A percentile compares a stretch with the other conserved stretches of the same genome.
Conservation (phyloP, 1,140 invertebrate species). For the Hormaphis cornu region DNA sequence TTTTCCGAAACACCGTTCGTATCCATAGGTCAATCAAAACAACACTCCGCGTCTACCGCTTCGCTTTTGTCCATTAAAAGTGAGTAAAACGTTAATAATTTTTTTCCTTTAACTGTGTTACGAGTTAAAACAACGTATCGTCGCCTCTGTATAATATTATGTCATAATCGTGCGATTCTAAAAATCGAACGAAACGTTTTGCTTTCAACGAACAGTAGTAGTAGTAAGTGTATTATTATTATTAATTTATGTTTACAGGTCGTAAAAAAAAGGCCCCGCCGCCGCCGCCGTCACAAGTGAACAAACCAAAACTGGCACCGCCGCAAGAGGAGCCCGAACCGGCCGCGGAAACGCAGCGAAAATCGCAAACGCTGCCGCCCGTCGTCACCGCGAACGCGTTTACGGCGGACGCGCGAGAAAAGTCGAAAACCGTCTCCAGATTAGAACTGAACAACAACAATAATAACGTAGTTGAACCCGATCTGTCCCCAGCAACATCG, state of each 20-base stretch:
- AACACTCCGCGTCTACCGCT: constrained; percentile 30
- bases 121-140: no score
- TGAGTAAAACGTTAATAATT: not conserved
- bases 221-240: not conserved
- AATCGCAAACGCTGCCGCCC: constrained; percentile 30
- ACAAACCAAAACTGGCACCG: constrained; percentile 18
- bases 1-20: constrained; percentile 16
- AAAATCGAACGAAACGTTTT: no score
- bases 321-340: constrained; percentile 33
- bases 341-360: constrained; percentile 5
- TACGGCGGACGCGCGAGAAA: constrained; percentile 14
- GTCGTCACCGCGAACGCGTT: not conserved
- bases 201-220: not conserved
- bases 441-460: constrained; percentile 28
- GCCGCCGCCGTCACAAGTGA: constrained; percentile 33
- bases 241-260: constrained; percentile 33
- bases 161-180: no score
- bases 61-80: constrained; percentile 25
- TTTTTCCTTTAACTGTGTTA: not conserved
- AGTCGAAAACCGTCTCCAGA: constrained; percentile 28
- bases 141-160: no score
- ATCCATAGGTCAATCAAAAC: constrained; percentile 28
- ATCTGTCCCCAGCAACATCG: constrained; percentile 20
- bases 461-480: constrained; percentile 28
- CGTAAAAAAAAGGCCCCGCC: constrained; percentile 39